These are phyloP conservation scores for Haliclystus octoradiatus DNA, from an alignment of 30 jellyfish, hydroid and myxozoan genomes.

Conservation along the genomic window DNA sequence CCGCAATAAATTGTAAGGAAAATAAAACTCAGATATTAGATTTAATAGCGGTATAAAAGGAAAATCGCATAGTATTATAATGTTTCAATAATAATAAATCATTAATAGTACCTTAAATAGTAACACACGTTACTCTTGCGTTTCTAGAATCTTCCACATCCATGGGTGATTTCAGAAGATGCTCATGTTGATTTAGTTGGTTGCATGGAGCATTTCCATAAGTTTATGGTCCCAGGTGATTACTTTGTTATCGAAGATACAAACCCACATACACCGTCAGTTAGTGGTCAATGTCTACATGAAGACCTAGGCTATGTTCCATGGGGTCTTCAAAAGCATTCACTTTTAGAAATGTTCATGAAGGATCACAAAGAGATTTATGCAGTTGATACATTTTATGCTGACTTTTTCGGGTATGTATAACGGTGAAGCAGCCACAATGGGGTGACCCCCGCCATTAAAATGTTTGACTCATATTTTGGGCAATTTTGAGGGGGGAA, in stretches of 20 bases:
- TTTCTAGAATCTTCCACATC: constrained; percentile 45
- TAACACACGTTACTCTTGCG: no score
- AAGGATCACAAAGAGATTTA: constrained; percentile 16
- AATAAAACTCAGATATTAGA: no score
- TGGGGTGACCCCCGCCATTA: neutral
- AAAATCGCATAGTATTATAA: no score
- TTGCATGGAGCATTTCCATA: constrained; percentile 58
- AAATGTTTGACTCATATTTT: no score
- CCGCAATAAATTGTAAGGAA: no score
- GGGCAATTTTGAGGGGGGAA: no score
- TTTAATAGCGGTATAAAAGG: no score
- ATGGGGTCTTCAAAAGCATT: constrained; percentile 42
- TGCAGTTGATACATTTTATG: constrained; percentile 44
- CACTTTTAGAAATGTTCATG: constrained; percentile 20
- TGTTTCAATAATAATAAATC: no score
- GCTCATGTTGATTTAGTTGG: constrained; percentile 66
- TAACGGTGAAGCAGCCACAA: neutral
- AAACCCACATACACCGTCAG: constrained; percentile 53
- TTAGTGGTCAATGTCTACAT: constrained; percentile 59
- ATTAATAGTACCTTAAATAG: no score
- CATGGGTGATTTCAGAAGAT: constrained; percentile 75
- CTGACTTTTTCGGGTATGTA: constrained; percentile 65
- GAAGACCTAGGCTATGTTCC: constrained; percentile 19
- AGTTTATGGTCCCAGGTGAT: constrained; percentile 57
- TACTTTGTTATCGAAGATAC: constrained; percentile 75